Evolutionary conservation across 2,888 invertebrate genomes (phyloP).

Genomic region (Netelia melanura): DNA sequence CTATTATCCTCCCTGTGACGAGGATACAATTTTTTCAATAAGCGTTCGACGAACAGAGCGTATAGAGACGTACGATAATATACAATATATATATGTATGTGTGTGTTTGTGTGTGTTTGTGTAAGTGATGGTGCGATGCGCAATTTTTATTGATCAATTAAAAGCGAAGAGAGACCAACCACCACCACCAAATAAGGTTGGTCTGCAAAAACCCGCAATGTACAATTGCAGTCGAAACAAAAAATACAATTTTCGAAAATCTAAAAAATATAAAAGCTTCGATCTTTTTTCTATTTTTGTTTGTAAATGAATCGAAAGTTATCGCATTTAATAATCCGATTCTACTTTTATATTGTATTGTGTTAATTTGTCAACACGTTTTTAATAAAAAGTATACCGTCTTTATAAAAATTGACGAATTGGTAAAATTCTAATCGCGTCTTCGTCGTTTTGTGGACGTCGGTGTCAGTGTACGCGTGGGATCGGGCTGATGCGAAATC

Average conservation of each 20-base stretch:
- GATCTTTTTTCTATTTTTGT: background rate
- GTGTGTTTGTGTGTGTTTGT: background rate
- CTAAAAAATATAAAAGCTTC: background rate
- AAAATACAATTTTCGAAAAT: background rate
- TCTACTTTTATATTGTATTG: background rate
- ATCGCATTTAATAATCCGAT: background rate
- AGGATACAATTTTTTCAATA: slow-evolving; percentile 53
- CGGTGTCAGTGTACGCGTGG: background rate
- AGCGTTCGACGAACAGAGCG: slow-evolving; percentile 34
- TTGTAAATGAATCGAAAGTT: background rate
- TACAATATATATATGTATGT: background rate
- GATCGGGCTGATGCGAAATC: slow-evolving; percentile 11
- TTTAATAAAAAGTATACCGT: background rate
- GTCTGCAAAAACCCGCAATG: background rate
- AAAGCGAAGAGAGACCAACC: slow-evolving; percentile 23
- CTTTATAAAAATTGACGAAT: background rate
- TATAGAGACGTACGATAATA: background rate
- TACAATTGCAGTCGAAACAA: background rate
- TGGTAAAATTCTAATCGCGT: background rate
- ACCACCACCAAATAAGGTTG: slow-evolving; percentile 4
- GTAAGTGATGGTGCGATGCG: background rate
- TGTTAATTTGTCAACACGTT: background rate
- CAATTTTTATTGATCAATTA: slow-evolving; percentile 57
- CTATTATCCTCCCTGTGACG: slow-evolving; percentile 31
- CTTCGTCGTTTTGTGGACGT: background rate